Percentiles rank a stretch among this genome's conserved stretches.
Conservation (phyloP, 2,797 vertebrate genomes). For the Crenichthys baileyi region DNA sequence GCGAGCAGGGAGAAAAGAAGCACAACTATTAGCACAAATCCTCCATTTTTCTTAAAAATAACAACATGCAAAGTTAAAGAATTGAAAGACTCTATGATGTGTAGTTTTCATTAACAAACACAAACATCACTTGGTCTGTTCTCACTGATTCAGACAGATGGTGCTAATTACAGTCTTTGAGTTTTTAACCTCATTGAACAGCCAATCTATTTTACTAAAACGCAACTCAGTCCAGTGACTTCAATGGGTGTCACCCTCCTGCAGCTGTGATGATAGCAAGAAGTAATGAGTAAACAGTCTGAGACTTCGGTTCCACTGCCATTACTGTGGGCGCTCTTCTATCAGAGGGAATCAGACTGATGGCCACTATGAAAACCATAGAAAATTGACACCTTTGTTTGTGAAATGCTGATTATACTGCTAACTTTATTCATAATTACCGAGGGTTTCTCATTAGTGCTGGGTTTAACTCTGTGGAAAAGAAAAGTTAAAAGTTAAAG, state of each 20-base stretch:
- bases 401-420: constrained; percentile 2
- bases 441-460: not conserved
- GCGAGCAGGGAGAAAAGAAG: constrained; percentile 8
- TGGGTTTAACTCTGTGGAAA: not conserved
- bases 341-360: constrained; percentile 8
- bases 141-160: constrained; percentile 8
- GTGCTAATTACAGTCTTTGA: constrained; percentile 37
- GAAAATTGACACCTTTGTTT: not conserved
- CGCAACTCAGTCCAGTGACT: constrained; percentile 16
- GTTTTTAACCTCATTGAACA: constrained; percentile 39
- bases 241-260: constrained; percentile 11
- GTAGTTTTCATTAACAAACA: not conserved
- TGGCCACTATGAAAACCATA: not conserved
- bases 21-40: not conserved
- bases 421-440: constrained; percentile 2
- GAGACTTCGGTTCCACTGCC: constrained; percentile 9
- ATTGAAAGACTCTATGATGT: not conserved
- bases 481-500: not conserved
- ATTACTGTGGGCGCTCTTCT: not conserved
- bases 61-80: not conserved
- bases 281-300: constrained; percentile 20
- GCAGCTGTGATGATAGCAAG: constrained; percentile 10
- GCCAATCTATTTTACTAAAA: constrained; percentile 46
- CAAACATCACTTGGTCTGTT: not conserved
- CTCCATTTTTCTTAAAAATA: constrained; percentile 1